Conservation (phyloP, 2,113 vertebrate genomes). For the Dipodomys merriami region DNA sequence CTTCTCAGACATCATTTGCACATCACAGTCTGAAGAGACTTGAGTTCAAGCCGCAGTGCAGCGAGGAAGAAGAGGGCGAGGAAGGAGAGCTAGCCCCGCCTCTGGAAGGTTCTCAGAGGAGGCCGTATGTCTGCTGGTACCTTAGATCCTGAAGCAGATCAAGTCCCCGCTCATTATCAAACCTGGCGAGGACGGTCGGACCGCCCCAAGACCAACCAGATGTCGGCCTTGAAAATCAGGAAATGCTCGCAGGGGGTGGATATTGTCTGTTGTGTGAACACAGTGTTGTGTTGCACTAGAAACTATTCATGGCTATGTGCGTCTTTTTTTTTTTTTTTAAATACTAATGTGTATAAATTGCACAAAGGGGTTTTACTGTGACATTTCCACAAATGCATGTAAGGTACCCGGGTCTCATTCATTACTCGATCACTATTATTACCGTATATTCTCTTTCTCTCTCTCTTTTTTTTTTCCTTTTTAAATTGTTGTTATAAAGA, state of each 20-base stretch:
- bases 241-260: neutral
- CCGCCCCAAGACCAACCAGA: neutral
- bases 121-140: neutral
- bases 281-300: neutral
- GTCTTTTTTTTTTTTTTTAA: no score
- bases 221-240: neutral
- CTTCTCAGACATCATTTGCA: neutral
- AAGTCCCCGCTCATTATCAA: neutral
- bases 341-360: no score
- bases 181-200: neutral
- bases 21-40: neutral
- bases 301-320: neutral
- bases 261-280: neutral
- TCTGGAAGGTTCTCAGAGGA: neutral
- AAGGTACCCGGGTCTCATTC: no score
- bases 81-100: neutral
- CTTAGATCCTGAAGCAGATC: neutral
- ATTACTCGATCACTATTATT: no score
- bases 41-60: constrained; percentile 11
- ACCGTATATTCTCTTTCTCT: no score
- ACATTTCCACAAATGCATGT: no score
- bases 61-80: neutral
- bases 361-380: no score
- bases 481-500: no score
- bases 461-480: no score